A percentile compares a stretch with the other conserved stretches of the same genome.
These are phyloP conservation scores for Xenentodon cancila DNA, from an alignment of 2,797 vertebrate species.

Conservation along the genomic window DNA sequence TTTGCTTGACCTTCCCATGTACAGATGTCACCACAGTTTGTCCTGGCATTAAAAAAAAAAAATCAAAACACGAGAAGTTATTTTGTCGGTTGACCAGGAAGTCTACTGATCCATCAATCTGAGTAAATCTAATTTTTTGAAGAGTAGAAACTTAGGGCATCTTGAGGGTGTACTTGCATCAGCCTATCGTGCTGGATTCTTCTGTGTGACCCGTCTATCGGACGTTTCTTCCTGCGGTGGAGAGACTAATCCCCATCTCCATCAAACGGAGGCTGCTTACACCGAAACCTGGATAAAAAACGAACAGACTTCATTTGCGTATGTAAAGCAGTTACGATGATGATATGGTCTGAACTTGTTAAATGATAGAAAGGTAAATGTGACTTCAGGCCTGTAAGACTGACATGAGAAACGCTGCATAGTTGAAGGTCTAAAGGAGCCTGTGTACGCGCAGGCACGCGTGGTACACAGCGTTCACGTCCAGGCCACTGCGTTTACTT, in stretches of 20 bases:
- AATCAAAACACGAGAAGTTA: no score
- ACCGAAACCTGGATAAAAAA: conserved; percentile 44
- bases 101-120: background rate
- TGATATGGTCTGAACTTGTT: background rate
- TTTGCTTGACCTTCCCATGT: background rate
- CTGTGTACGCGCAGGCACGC: background rate
- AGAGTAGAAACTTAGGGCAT: no score
- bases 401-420: background rate
- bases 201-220: conserved; percentile 13
- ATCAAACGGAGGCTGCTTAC: conserved; percentile 24
- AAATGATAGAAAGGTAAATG: background rate
- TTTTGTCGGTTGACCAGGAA: background rate
- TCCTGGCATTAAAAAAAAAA: conserved; percentile 40
- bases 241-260: conserved; percentile 9
- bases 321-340: background rate
- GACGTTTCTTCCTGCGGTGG: conserved; percentile 26
- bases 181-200: background rate
- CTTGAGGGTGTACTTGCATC: no score
- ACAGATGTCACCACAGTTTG: background rate
- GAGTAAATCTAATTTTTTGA: no score
- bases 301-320: background rate
- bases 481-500: conserved; percentile 34
- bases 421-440: background rate
- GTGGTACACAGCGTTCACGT: no score
- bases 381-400: background rate